These are phyloP conservation scores for Neoarius graeffei DNA, from an alignment of 2,113 vertebrate genomes.

Conservation along the genomic window DNA sequence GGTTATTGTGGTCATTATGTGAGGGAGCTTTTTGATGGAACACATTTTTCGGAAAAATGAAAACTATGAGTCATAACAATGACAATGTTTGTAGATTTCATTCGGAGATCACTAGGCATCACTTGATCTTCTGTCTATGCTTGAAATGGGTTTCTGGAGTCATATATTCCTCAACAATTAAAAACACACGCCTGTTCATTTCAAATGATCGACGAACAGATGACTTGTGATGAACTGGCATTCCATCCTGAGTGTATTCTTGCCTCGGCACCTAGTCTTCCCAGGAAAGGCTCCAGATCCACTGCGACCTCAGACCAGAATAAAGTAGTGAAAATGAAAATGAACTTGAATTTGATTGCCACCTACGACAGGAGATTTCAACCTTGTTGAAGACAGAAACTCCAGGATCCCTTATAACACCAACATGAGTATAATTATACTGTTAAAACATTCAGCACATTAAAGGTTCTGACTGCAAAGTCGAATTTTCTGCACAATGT, in stretches of 20 bases:
- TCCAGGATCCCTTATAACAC: not conserved
- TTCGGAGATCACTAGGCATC: not conserved
- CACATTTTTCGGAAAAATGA: conserved; percentile 27
- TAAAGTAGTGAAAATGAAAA: not conserved
- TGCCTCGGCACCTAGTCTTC: not conserved
- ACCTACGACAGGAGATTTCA: not conserved
- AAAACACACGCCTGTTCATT: not conserved
- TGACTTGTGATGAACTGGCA: not conserved
- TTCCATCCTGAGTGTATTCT: not conserved
- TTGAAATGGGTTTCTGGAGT: not conserved
- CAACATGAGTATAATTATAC: not conserved
- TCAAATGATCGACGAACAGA: not conserved
- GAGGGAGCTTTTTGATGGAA: conserved; percentile 32
- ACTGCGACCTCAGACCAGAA: not conserved
- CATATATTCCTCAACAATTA: not conserved
- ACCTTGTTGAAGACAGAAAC: not conserved
- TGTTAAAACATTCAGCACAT: not conserved
- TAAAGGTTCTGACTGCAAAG: no score
- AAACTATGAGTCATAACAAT: conserved; percentile 23
- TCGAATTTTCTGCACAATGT: no score
- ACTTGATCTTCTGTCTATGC: not conserved
- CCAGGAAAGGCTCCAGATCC: not conserved
- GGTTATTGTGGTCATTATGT: conserved; percentile 7
- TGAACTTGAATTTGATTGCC: not conserved
- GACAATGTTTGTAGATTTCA: not conserved